Percentiles rank a stretch among this genome's conserved stretches.
These are phyloP conservation scores for Lordiphosa fenestrarum DNA, from an alignment of 2,888 invertebrate species.

Conservation along the genomic window DNA sequence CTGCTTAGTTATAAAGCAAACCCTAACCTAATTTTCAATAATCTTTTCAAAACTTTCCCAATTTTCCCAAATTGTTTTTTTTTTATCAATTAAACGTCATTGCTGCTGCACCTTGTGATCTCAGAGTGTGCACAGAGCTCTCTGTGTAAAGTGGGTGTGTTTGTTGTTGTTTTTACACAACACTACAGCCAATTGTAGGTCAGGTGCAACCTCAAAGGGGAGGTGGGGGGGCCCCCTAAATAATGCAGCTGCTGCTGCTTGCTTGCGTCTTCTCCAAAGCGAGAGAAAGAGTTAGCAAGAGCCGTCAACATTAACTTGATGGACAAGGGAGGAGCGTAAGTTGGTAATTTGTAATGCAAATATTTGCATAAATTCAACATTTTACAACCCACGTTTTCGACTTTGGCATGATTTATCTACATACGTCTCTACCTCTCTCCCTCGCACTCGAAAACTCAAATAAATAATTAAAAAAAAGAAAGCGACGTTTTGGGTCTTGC, in stretches of 20 bases:
- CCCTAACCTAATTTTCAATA: too few relatives aligned
- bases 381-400: constrained; percentile 51
- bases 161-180: constrained; percentile 52
- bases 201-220: constrained; percentile 51
- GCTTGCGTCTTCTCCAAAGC: neutral
- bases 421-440: neutral
- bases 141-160: constrained; percentile 60
- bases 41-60: too few relatives aligned
- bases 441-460: constrained; percentile 26
- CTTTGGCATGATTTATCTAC: constrained; percentile 48
- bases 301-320: too few relatives aligned
- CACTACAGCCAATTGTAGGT: constrained; percentile 47
- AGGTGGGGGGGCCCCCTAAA: neutral
- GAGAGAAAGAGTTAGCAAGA: neutral
- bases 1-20: too few relatives aligned
- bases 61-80: too few relatives aligned
- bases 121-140: constrained; percentile 19
- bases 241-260: constrained; percentile 42
- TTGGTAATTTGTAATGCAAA: constrained; percentile 68
- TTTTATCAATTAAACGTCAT: too few relatives aligned
- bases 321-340: constrained; percentile 1
- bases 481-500: constrained; percentile 1
- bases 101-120: constrained; percentile 10
- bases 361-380: constrained; percentile 68
- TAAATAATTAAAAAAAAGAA: constrained; percentile 35